Conservation (phyloP, 2,888 invertebrate species). For the Cybosia mesomella region DNA sequence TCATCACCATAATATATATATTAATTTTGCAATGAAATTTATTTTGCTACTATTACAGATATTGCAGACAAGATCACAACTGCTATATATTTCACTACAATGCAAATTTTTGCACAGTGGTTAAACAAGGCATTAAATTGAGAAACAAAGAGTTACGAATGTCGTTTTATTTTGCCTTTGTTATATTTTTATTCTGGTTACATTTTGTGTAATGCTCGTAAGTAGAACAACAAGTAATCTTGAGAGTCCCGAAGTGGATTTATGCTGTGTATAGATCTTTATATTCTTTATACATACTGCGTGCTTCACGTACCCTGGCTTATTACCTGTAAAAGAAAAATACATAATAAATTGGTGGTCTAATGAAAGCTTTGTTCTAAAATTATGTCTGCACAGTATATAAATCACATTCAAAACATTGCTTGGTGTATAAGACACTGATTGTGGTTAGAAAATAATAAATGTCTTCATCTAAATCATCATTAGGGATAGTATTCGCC, state of each 20-base stretch:
- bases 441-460: no score
- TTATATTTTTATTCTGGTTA: slow-evolving; percentile 22
- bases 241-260: slow-evolving; percentile 5
- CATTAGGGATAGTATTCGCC: no score
- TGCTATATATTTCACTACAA: not conserved
- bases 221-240: slow-evolving; percentile 31
- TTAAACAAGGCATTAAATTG: slow-evolving; percentile 21
- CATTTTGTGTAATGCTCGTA: slow-evolving; percentile 17
- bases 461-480: no score
- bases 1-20: not conserved
- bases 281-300: slow-evolving; percentile 33
- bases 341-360: slow-evolving; percentile 5
- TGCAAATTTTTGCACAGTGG: slow-evolving; percentile 19
- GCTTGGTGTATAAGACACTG: no score
- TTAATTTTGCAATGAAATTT: not conserved
- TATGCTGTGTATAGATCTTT: slow-evolving; percentile 5
- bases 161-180: slow-evolving; percentile 25
- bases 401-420: no score
- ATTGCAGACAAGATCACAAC: not conserved
- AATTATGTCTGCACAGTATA: not conserved
- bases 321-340: slow-evolving; percentile 32
- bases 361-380: not conserved
- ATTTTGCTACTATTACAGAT: not conserved
- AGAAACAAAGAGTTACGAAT: slow-evolving; percentile 27
- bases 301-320: slow-evolving; percentile 29